Conservation (phyloP, 2,888 invertebrate genomes). For the Exocentrus adspersus region DNA sequence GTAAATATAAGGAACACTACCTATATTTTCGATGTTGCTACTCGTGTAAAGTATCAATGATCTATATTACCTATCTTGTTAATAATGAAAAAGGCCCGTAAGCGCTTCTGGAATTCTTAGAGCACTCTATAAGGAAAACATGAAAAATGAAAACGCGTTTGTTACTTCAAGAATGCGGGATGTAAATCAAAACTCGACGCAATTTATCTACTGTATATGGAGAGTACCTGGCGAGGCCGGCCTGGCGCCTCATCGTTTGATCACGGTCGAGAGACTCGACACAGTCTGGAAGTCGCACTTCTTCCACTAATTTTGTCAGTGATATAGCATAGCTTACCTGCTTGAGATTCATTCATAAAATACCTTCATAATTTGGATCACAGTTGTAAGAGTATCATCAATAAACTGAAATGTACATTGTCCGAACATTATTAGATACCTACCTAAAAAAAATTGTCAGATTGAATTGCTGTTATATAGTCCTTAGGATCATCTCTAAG, state of each 20-base stretch:
- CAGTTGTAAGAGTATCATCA: too few species aligned
- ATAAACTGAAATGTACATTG: too few species aligned
- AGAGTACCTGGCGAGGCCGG: slow-evolving; percentile 55
- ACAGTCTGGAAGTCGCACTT: slow-evolving; percentile 6
- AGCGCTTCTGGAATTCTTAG: slow-evolving; percentile 1
- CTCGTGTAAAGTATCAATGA: too few species aligned
- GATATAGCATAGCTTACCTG: slow-evolving; percentile 3
- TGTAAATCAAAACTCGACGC: slow-evolving; percentile 64
- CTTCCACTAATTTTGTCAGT: slow-evolving; percentile 7
- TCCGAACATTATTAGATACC: too few species aligned
- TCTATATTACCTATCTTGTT: too few species aligned
- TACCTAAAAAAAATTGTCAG: too few species aligned
- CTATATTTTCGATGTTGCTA: too few species aligned
- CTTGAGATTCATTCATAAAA: slow-evolving; percentile 11
- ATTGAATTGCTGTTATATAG: too few species aligned
- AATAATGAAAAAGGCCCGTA: slow-evolving; percentile 14
- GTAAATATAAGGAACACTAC: too few species aligned
- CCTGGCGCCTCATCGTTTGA: slow-evolving; percentile 55
- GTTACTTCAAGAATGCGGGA: slow-evolving; percentile 63
- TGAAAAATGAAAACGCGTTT: slow-evolving; percentile 64
- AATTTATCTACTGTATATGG: slow-evolving; percentile 63
- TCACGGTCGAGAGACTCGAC: slow-evolving; percentile 32
- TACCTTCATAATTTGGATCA: too few species aligned
- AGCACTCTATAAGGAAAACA: slow-evolving; percentile 43
- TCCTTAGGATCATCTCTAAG: too few species aligned